A percentile compares a stretch with the other conserved stretches of the same genome.
These are phyloP conservation scores for Nannoperca obscura DNA, from an alignment of 2,797 vertebrate genomes.

Conservation along the genomic window DNA sequence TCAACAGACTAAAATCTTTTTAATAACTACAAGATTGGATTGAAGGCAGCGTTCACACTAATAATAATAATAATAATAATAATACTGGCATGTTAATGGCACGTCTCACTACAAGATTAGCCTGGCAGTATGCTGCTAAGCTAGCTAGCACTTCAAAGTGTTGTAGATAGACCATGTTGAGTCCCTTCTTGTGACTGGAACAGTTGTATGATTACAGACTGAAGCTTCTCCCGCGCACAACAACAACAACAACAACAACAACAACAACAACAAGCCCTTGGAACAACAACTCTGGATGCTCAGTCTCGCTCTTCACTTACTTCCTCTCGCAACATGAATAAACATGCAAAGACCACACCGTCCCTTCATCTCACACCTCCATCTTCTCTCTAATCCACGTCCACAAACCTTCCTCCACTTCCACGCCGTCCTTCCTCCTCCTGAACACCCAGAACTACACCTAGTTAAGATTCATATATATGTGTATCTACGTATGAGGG, in stretches of 20 bases:
- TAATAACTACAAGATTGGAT: no score
- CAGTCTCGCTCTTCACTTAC: constrained; percentile 16
- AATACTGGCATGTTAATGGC: constrained; percentile 51
- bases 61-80: neutral
- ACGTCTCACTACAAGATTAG: constrained; percentile 27
- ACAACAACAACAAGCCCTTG: constrained; percentile 61
- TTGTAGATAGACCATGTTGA: constrained; percentile 13
- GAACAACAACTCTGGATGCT: constrained; percentile 54
- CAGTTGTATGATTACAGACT: constrained; percentile 34
- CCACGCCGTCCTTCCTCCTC: neutral
- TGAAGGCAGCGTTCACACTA: no score
- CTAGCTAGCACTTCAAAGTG: constrained; percentile 35
- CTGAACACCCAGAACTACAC: constrained; percentile 50
- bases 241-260: no score
- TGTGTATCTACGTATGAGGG: neutral
- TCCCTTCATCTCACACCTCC: neutral
- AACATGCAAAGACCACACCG: constrained; percentile 2
- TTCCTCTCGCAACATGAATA: constrained; percentile 16
- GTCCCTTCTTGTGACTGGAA: constrained; percentile 12
- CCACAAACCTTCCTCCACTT: constrained; percentile 66
- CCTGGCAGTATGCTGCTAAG: constrained; percentile 42
- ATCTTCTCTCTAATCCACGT: constrained; percentile 48
- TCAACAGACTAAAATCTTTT: constrained; percentile 35
- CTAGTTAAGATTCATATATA: constrained; percentile 9
- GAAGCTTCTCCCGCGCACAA: constrained; percentile 37